Base-by-base conservation (phyloP, 2,113 vertebrate species). In the Pogonocichla stellata region DNA sequence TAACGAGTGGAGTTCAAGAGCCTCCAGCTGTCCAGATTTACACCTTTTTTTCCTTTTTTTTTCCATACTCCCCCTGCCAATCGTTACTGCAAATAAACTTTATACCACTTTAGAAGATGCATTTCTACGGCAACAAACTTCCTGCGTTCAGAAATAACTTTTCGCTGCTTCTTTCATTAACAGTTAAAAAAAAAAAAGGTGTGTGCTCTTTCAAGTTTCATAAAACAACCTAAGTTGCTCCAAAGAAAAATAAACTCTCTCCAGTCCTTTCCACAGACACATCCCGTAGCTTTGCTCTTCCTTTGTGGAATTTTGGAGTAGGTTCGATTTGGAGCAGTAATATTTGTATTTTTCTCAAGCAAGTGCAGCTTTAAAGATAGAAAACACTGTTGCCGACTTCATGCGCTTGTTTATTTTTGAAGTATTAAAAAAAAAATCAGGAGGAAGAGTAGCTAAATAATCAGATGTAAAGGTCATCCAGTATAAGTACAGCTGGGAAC, bases 11-110 rank as follows among this genome's bases (percentile, higher is more conserved):
- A 97, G 97, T 98, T 98, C 98, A 98, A 98, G 98, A 98, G 98
- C 98, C 98, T 98, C 97, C 97, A 98, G 98, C 98, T 97, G 98
- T 98, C 98, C 97, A 96, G 98, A 97, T 98, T 98, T 98, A 97
- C 98, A 98, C 98, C 95, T 97, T 72, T 94, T 91, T 94, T 92
- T 33, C 9, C 14, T 34, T 38, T 67, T 56, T 19, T 86, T 74
- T 69, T 3, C 54, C 12, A 14, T 86, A 50, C 31, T 25, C 2
- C 19, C 48, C 57, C 17, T 42, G 31, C 36, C 79, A 67, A 8
- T 94, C 95, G 15, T 97, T 93, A 86, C 40, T 61, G 70, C 95
- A 93, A 86, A 91, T 97, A 95, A 97, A 96, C 85, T 96, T 97
- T 78, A 65, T 80, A 74, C 90, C 71, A 9, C 78, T 93, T 62